Percentiles rank a stretch among this genome's conserved stretches.
phyloP scores from a whole-genome alignment of 2,797 vertebrate species.

The Hemitrygon akajei region DNA sequence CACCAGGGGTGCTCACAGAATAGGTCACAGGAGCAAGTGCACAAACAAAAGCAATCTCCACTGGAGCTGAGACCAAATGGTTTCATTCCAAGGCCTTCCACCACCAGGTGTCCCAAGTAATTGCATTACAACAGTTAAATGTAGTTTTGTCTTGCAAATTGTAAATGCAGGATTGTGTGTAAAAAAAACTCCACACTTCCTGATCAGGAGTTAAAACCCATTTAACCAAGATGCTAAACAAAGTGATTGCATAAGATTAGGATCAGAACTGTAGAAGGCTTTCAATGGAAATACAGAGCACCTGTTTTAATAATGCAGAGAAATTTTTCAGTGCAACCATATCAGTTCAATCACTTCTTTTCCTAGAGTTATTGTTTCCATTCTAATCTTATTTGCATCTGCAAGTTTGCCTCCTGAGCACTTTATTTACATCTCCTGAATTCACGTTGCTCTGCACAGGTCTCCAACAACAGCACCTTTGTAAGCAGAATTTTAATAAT shows the following conservation, averaged over 20 bases:
- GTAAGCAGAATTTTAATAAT: background rate
- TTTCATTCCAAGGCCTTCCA: background rate
- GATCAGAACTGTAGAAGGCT: background rate
- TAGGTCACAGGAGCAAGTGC: no score
- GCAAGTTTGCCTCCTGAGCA: background rate
- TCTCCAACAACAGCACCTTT: background rate
- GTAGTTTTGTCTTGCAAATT: conserved; percentile 5
- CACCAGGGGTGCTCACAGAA: background rate
- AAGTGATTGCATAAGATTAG: background rate
- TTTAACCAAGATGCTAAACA: background rate
- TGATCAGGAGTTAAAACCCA: background rate
- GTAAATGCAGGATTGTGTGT: background rate
- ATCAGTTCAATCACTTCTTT: background rate
- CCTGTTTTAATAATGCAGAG: background rate
- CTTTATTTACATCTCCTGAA: background rate
- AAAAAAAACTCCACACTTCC: background rate
- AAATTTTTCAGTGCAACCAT: background rate
- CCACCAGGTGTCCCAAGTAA: background rate
- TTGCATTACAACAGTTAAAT: no score
- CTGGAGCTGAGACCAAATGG: background rate
- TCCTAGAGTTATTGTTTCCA: background rate
- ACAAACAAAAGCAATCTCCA: background rate
- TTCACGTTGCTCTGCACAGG: background rate
- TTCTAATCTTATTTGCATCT: background rate
- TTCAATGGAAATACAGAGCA: background rate